Evolutionary conservation across 2,888 invertebrate species (phyloP).

Genomic region (Cerastis rubricosa): DNA sequence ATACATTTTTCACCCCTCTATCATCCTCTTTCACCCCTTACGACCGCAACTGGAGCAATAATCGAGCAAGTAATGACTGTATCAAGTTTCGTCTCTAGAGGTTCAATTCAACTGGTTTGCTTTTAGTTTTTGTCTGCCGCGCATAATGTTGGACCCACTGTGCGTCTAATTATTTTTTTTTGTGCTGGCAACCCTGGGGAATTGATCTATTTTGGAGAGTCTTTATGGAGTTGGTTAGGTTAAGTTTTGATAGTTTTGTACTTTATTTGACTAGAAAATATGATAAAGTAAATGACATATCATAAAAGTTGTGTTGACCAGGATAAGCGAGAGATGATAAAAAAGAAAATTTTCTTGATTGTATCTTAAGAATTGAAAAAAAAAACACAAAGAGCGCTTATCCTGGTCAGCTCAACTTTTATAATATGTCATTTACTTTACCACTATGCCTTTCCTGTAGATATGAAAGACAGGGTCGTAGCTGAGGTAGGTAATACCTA

Average conservation of each 20-base stretch:
- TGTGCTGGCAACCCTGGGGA: constrained; percentile 49
- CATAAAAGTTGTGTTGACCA: too few species aligned
- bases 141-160: constrained; percentile 65
- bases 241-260: background rate
- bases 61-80: constrained; percentile 81
- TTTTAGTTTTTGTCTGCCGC: constrained; percentile 72
- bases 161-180: constrained; percentile 75
- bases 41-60: constrained; percentile 71
- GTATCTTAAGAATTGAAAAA: too few species aligned
- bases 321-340: too few species aligned
- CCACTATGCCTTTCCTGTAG: background rate
- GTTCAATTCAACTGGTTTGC: constrained; percentile 74
- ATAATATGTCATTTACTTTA: background rate
- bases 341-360: background rate
- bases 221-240: constrained; percentile 5
- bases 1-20: constrained; percentile 26
- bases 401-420: background rate
- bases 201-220: constrained; percentile 23
- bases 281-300: too few species aligned
- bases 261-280: too few species aligned
- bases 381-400: too few species aligned
- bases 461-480: background rate
- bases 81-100: constrained; percentile 81
- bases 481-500: background rate
- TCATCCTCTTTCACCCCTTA: constrained; percentile 45